Evolutionary conservation across 2,888 invertebrate species (phyloP), one percentile per base, ranked within the genome.

Genomic region (Micoletzkya japonica): DNA sequence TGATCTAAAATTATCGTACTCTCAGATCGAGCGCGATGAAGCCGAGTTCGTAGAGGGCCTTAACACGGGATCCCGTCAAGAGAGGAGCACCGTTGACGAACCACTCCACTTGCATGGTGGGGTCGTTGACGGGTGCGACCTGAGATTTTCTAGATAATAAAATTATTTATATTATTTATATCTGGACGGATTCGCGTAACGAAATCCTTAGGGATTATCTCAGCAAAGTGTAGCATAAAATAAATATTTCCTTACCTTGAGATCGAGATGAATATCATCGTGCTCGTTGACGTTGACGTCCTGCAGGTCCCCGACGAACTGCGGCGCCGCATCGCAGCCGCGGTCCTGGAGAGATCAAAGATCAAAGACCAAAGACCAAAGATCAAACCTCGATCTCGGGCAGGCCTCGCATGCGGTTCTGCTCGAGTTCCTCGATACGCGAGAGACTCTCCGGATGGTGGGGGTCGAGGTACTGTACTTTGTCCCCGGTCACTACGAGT

Each of bases 101-200:
- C 98, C 97, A 98, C 88, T 97, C 96, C 14, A 98, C 94, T 78
- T 91, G 91, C 96, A 98, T 96, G 1, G 94, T 95, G 3, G 97
- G 95, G 87, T 98, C 98, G 83, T 96, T 95, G 30, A 96, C 93
- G 0, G 98, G 97, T 1, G 94, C 93, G 39, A 98, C 70, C 73
- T 79, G 68, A 44, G 70, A 52, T 52, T 52, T 6, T n/a, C 24
- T 52, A 26, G 24, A n/a, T n/a, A n/a, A 52, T 52, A 26, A 52
- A 7, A 17, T 3, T 49, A 28, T 20, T 44, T 17, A 30, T 26
- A 63, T 7, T 63, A 20, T 56, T 3, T 36, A 24, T 10, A 54
- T 24, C 14, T n/a, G 20, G 30, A 54, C 4, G 54, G 14, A 26
- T n/a, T 24, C 14, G 4, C 3, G 30, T 4, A 54, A n/a, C 28